Conservation (phyloP, 2,888 invertebrate species). For the Urechis unicinctus region DNA sequence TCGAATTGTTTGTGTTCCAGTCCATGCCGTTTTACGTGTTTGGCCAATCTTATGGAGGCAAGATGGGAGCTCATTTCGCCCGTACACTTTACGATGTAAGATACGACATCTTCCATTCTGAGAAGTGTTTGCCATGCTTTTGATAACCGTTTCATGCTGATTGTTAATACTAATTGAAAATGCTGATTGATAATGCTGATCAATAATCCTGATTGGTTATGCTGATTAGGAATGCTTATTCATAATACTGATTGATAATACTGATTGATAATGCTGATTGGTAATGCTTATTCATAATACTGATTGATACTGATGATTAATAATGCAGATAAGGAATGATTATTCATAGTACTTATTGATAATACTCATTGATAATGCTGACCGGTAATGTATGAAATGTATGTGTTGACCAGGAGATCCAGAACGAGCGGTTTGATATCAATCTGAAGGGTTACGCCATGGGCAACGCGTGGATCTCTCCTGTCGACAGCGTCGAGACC, state of each 20-base stretch:
- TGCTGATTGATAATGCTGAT: too few relatives aligned
- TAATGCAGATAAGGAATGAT: too few relatives aligned
- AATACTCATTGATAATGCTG: background rate
- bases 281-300: too few relatives aligned
- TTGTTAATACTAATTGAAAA: too few relatives aligned
- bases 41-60: conserved; percentile 26
- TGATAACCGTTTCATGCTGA: background rate
- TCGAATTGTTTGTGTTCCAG: conserved; percentile 15
- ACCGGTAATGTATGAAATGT: too few relatives aligned
- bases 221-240: background rate
- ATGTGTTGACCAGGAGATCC: too few relatives aligned
- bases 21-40: conserved; percentile 21
- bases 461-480: conserved; percentile 26
- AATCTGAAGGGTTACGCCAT: conserved; percentile 23
- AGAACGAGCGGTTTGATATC: conserved; percentile 3
- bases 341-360: too few relatives aligned
- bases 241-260: too few relatives aligned
- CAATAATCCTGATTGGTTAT: too few relatives aligned
- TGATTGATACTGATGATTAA: background rate
- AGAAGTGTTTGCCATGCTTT: background rate
- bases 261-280: too few relatives aligned
- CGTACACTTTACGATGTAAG: conserved; percentile 16
- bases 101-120: background rate
- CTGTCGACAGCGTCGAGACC: conserved; percentile 20
- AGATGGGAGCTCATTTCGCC: conserved; percentile 21